phyloP scores from a whole-genome alignment of 2,113 vertebrate species.

The Acanthisitta chloris region DNA sequence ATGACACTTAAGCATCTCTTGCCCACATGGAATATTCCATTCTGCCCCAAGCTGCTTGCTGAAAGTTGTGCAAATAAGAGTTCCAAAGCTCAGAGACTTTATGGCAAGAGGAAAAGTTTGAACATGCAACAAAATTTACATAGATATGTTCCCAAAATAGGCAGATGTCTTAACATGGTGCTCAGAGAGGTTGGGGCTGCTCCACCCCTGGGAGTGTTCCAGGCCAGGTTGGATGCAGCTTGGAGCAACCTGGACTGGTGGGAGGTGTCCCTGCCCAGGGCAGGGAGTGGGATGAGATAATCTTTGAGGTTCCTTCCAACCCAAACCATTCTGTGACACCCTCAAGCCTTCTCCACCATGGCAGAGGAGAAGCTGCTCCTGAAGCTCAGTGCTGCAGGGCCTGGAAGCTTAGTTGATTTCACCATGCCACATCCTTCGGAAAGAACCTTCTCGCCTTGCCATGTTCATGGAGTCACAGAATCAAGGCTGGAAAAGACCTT shows the following conservation, averaged over 20 bases:
- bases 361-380: neutral
- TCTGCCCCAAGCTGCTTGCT: neutral
- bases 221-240: neutral
- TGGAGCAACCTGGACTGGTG: neutral
- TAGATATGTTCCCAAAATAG: neutral
- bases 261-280: neutral
- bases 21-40: neutral
- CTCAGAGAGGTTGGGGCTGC: neutral
- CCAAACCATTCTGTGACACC: neutral
- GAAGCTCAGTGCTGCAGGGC: neutral
- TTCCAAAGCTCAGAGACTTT: neutral
- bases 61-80: neutral
- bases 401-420: neutral
- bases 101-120: neutral
- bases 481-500: neutral
- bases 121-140: neutral
- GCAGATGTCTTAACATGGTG: neutral
- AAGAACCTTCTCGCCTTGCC: neutral
- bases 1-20: neutral
- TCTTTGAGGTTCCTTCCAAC: neutral
- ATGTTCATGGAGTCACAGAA: neutral
- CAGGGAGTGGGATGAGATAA: rapidly evolving
- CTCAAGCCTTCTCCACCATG: rapidly evolving
- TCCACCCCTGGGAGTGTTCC: neutral
- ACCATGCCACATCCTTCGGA: neutral